Evolutionary conservation across 2,888 invertebrate genomes (phyloP), one percentile per base, ranked within the genome.

Genomic region (Eustalomyia histrio): DNA sequence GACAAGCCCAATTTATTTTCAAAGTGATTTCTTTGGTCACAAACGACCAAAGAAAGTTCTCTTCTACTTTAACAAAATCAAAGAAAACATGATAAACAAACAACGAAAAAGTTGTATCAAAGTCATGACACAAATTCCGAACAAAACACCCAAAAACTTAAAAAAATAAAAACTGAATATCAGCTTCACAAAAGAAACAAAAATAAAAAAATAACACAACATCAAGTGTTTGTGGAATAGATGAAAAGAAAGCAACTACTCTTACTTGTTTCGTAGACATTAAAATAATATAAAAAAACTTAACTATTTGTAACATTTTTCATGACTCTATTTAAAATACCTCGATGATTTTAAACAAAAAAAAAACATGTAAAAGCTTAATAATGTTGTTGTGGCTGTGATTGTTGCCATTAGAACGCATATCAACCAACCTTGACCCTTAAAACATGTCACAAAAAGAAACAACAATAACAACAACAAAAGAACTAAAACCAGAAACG

Each of bases 351-450:
- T 39, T 12, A 3, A 8, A 4, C 12, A 12, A 12, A 35, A 35
- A 39, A 39, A 39, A 39, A 39, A 12, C 14, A 12, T 14, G 2
- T 8, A 39, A 39, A 39, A 39, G 39, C 39, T 39, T 12, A 39
- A 39, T 39, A 39, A 39, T 39, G 39, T 39, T 39, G 39, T 39
- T 39, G 39, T 12, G 1, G 39, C 4, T 39, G 10, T 39, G 12
- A 39, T 47, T 47, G 14, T 5, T 47, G 43, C 43, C 14, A n/a
- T 63, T 43, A 21, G 24, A 43, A 60, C 52, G 71, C 71, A 71
- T 60, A 52, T 60, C 71, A 71, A 71, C 71, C 71, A 71, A 71
- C 71, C 71, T 71, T 71, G 71, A 71, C 71, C 71, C 60, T 52
- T 52, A 71, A 60, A 60, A 61, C 52, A 52, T 71, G 71, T 71